These are phyloP conservation scores for Syrmaticus mikado DNA, from an alignment of 2,113 vertebrate genomes.

Conservation along the genomic window DNA sequence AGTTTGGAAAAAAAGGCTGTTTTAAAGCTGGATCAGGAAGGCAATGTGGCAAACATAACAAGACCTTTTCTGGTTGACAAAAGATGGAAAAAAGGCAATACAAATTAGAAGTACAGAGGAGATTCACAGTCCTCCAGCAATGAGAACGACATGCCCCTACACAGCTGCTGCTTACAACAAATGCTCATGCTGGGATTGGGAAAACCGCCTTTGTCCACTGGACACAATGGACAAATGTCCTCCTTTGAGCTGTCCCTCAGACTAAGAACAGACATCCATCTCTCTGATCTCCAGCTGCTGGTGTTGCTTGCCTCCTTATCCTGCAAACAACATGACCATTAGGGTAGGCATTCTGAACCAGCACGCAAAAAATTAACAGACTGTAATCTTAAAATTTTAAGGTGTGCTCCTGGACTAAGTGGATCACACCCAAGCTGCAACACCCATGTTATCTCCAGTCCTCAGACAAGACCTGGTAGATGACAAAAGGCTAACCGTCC, in stretches of 20 bases:
- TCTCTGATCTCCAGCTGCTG: background rate
- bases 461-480: conserved; percentile 6
- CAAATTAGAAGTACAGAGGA: background rate
- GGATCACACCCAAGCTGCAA: background rate
- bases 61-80: background rate
- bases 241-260: background rate
- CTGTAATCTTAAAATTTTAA: background rate
- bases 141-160: accelerated
- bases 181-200: background rate
- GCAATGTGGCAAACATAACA: background rate
- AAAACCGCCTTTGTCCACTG: background rate
- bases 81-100: background rate
- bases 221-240: background rate
- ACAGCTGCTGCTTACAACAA: background rate
- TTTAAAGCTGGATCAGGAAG: background rate
- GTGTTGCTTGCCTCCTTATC: background rate
- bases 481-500: conserved; percentile 13
- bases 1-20: background rate
- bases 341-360: background rate
- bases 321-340: background rate
- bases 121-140: background rate
- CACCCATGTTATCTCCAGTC: conserved; percentile 56
- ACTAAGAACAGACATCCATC: background rate
- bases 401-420: background rate
- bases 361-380: background rate